Conservation (phyloP, 2,888 invertebrate genomes). For the Rhaphigaster nebulosa region DNA sequence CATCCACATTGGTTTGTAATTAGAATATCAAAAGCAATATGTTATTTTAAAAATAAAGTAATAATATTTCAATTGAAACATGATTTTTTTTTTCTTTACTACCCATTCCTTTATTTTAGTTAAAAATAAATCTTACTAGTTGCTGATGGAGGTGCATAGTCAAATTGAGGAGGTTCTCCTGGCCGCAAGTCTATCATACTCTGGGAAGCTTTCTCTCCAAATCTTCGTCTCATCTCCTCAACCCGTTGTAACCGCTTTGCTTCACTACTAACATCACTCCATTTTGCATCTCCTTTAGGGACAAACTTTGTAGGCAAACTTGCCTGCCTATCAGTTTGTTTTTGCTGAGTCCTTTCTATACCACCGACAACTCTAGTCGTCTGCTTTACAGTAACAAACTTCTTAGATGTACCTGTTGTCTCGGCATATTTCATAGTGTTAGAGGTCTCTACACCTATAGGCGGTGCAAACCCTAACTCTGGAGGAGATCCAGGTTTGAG, state of each 20-base stretch:
- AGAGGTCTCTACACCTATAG: slow-evolving; percentile 76
- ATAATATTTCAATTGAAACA: neutral
- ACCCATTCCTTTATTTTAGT: neutral
- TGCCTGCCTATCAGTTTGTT: slow-evolving; percentile 64
- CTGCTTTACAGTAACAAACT: slow-evolving; percentile 79
- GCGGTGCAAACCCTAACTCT: slow-evolving; percentile 73
- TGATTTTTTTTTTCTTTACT: neutral
- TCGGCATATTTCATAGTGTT: slow-evolving; percentile 81
- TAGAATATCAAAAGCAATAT: neutral
- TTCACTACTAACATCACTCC: slow-evolving; percentile 66
- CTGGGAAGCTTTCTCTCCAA: slow-evolving; percentile 65
- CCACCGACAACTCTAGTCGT: slow-evolving; percentile 77
- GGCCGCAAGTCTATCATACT: slow-evolving; percentile 70
- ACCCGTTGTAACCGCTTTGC: slow-evolving; percentile 68
- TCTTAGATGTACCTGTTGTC: slow-evolving; percentile 76
- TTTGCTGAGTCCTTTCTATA: slow-evolving; percentile 69
- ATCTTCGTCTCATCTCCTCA: slow-evolving; percentile 68
- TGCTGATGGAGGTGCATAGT: slow-evolving; percentile 70
- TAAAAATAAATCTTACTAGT: slow-evolving; percentile 62
- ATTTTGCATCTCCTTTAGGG: slow-evolving; percentile 64
- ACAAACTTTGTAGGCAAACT: slow-evolving; percentile 55
- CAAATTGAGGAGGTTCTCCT: slow-evolving; percentile 75
- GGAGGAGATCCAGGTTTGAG: slow-evolving; percentile 74
- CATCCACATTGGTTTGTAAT: neutral
- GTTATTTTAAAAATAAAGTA: neutral